A percentile compares a stretch with the other conserved stretches of the same genome.
These are phyloP conservation scores for Merodon equestris DNA, from an alignment of 2,888 invertebrate species.

Conservation along the genomic window DNA sequence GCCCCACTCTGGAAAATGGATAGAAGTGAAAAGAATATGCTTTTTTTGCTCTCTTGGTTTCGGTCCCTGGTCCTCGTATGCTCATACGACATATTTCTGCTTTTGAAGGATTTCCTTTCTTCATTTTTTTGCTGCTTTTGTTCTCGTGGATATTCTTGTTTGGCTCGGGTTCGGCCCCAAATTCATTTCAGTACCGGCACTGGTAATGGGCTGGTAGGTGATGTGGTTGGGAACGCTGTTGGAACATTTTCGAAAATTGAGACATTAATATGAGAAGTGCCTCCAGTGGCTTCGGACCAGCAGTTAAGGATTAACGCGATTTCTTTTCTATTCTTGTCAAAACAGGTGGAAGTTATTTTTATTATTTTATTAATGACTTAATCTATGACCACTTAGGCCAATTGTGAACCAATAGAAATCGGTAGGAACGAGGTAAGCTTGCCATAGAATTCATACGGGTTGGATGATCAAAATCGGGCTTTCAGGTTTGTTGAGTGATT, in stretches of 20 bases:
- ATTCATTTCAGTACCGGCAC: slow-evolving; percentile 39
- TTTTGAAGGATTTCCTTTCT: slow-evolving; percentile 73
- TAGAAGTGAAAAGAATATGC: slow-evolving; percentile 58
- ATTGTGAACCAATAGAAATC: no score
- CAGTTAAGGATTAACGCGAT: slow-evolving; percentile 61
- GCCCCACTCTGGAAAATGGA: slow-evolving; percentile 42
- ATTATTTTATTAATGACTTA: no score
- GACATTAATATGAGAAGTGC: slow-evolving; percentile 66
- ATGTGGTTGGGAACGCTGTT: slow-evolving; percentile 37
- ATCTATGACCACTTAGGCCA: no score
- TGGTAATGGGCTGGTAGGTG: slow-evolving; percentile 25
- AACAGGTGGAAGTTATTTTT: slow-evolving; percentile 54
- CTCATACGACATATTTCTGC: slow-evolving; percentile 76
- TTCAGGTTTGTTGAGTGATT: no score
- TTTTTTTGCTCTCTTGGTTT: slow-evolving; percentile 70
- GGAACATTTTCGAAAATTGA: slow-evolving; percentile 65
- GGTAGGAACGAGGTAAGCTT: no score
- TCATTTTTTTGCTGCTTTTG: slow-evolving; percentile 12
- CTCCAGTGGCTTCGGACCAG: slow-evolving; percentile 54
- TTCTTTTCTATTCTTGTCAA: slow-evolving; percentile 50
- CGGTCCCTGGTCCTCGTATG: slow-evolving; percentile 70
- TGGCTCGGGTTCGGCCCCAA: slow-evolving; percentile 67
- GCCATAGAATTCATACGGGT: no score
- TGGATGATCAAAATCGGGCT: no score
- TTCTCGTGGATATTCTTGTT: slow-evolving; percentile 62